A percentile compares a stretch with the other conserved stretches of the same genome.
phyloP scores from a whole-genome alignment of 2,797 vertebrate genomes.

The Takifugu ocellatus region DNA sequence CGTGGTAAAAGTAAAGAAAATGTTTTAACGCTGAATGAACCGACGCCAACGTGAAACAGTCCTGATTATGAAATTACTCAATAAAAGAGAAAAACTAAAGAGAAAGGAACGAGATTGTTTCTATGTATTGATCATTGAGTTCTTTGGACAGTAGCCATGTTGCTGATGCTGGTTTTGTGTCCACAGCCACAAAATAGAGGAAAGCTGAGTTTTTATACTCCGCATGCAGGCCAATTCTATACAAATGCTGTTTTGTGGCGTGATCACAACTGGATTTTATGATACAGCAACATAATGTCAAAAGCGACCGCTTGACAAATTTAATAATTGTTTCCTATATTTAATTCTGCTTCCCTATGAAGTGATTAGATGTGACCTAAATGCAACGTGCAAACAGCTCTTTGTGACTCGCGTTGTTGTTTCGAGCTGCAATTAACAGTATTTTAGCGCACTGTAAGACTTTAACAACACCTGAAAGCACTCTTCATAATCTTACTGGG shows the following conservation, averaged over 20 bases:
- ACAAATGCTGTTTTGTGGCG: too few species aligned
- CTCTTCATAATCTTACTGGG: conserved; percentile 7
- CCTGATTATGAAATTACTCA: too few species aligned
- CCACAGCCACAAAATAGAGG: neutral
- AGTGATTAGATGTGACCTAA: neutral
- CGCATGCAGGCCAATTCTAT: too few species aligned
- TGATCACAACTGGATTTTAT: too few species aligned
- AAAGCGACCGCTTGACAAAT: too few species aligned
- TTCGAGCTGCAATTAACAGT: neutral
- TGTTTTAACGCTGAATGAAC: too few species aligned
- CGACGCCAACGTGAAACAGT: too few species aligned
- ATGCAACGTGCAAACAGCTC: neutral
- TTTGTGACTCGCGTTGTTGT: neutral
- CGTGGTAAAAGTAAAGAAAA: too few species aligned
- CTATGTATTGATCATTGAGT: neutral
- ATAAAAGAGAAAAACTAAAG: too few species aligned
- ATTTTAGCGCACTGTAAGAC: conserved; percentile 5
- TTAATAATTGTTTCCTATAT: too few species aligned
- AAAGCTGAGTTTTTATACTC: neutral
- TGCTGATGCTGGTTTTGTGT: neutral
- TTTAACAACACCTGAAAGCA: conserved; percentile 12
- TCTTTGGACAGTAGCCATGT: neutral
- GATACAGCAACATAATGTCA: too few species aligned
- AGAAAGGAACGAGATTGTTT: too few species aligned
- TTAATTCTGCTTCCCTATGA: neutral